These are phyloP conservation scores for Ormyrus thymus DNA, from an alignment of 2,888 invertebrate genomes.

Conservation along the genomic window DNA sequence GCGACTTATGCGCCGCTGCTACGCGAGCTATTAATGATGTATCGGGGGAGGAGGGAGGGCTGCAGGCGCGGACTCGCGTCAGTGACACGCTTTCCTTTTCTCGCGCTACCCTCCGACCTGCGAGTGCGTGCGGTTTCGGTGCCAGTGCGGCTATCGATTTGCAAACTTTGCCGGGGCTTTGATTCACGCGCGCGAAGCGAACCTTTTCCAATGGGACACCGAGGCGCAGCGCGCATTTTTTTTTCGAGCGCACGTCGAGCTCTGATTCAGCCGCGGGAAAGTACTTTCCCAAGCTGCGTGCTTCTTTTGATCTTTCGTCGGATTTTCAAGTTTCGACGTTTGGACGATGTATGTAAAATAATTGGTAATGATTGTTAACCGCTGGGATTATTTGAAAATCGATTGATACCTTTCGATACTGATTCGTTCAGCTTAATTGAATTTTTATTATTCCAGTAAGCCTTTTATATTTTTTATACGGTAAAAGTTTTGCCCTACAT, in stretches of 20 bases:
- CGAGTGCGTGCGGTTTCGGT: not conserved
- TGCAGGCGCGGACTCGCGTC: not conserved
- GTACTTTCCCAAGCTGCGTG: too few relatives aligned
- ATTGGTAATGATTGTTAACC: too few relatives aligned
- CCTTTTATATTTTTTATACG: too few relatives aligned
- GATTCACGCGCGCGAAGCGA: not conserved
- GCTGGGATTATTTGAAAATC: too few relatives aligned
- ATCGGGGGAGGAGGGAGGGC: not conserved
- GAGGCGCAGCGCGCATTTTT: not conserved
- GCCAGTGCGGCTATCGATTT: not conserved
- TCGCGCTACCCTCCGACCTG: not conserved
- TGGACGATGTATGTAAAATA: too few relatives aligned
- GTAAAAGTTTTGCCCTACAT: too few relatives aligned
- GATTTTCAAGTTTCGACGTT: too few relatives aligned
- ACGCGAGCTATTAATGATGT: slow-evolving; percentile 21
- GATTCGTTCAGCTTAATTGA: too few relatives aligned
- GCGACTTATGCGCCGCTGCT: not conserved
- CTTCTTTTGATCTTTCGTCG: too few relatives aligned
- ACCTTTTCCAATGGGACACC: not conserved
- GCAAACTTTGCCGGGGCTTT: slow-evolving; percentile 2
- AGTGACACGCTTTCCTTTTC: slow-evolving; percentile 41
- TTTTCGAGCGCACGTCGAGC: not conserved
- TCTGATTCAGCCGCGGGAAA: too few relatives aligned
- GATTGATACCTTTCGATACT: too few relatives aligned
- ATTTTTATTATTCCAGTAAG: too few relatives aligned